Percentiles rank a stretch among this genome's conserved stretches.
phyloP scores from a whole-genome alignment of 2,888 invertebrate genomes.

The Neoascia interrupta region DNA sequence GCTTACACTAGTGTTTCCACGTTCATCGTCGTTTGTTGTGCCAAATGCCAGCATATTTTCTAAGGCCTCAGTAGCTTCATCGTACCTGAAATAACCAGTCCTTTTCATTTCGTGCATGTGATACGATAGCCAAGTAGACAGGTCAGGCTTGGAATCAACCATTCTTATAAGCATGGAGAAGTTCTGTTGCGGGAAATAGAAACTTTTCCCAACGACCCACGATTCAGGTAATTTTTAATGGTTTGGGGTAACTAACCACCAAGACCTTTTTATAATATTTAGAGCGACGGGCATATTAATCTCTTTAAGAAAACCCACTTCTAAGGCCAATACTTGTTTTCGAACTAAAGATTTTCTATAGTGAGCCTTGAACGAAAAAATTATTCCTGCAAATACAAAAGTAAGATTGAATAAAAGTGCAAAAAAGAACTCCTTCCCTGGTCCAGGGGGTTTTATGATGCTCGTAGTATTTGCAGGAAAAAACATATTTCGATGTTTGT shows the following conservation, averaged over 20 bases:
- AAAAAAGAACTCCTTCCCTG: neutral
- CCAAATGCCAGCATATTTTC: no score
- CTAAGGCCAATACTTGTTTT: slow-evolving; percentile 17
- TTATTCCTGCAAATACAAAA: slow-evolving; percentile 5
- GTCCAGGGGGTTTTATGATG: neutral
- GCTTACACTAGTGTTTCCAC: no score
- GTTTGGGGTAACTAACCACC: slow-evolving; percentile 5
- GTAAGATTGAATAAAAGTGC: no score
- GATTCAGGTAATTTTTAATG: slow-evolving; percentile 5
- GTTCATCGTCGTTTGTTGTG: no score
- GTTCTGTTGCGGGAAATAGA: no score
- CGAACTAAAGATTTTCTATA: slow-evolving; percentile 3
- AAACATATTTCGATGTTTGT: slow-evolving; percentile 13
- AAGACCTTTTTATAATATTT: slow-evolving; percentile 2
- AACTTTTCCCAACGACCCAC: no score
- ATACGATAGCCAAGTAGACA: no score
- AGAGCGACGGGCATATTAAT: neutral
- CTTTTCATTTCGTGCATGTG: no score
- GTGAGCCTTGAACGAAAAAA: slow-evolving; percentile 7
- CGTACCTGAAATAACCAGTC: no score
- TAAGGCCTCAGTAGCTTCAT: no score
- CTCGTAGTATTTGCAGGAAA: slow-evolving; percentile 5
- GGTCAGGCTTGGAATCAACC: no score
- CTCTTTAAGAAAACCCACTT: neutral
- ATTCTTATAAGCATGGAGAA: no score